These are phyloP conservation scores for Drosophila borborema DNA, from an alignment of 2,888 invertebrate genomes.

Conservation along the genomic window DNA sequence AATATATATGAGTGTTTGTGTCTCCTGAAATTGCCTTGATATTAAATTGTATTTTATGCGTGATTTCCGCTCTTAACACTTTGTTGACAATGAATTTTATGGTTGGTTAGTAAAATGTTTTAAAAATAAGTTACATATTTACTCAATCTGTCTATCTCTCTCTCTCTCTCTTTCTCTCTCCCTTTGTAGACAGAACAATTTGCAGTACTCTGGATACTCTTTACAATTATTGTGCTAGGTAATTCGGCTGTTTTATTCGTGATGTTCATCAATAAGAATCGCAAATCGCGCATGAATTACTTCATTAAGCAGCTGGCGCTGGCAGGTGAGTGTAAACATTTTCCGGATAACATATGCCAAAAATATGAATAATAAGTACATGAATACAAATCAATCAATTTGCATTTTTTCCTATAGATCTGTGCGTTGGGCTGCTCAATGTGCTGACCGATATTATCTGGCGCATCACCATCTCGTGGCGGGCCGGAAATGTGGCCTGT, in stretches of 20 bases:
- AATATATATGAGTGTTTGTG: constrained; percentile 19
- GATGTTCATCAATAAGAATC: constrained; percentile 91
- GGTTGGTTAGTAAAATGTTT: constrained; percentile 48
- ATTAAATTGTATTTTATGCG: constrained; percentile 78
- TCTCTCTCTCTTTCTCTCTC: constrained; percentile 12
- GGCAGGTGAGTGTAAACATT: constrained; percentile 88
- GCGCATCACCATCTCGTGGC: constrained; percentile 95
- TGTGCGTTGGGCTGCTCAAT: constrained; percentile 94
- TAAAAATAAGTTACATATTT: constrained; percentile 34
- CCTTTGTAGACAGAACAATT: constrained; percentile 93
- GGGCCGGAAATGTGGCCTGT: constrained; percentile 95
- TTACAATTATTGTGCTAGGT: constrained; percentile 93
- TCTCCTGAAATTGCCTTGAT: constrained; percentile 42
- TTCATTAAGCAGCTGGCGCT: constrained; percentile 97
- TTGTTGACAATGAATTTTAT: constrained; percentile 70
- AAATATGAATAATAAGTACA: not conserved
- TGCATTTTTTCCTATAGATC: constrained; percentile 87
- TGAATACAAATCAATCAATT: too few species aligned
- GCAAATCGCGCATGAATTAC: constrained; percentile 97
- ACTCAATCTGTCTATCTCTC: constrained; percentile 13
- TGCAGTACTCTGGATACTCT: constrained; percentile 93
- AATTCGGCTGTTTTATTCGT: constrained; percentile 95
- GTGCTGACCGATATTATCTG: constrained; percentile 96
- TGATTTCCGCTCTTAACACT: constrained; percentile 77
- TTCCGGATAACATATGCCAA: too few species aligned